Percentiles rank a stretch among this genome's conserved stretches.
phyloP scores from a whole-genome alignment of 2,113 vertebrate species.

The Triplophysa tibetana region DNA sequence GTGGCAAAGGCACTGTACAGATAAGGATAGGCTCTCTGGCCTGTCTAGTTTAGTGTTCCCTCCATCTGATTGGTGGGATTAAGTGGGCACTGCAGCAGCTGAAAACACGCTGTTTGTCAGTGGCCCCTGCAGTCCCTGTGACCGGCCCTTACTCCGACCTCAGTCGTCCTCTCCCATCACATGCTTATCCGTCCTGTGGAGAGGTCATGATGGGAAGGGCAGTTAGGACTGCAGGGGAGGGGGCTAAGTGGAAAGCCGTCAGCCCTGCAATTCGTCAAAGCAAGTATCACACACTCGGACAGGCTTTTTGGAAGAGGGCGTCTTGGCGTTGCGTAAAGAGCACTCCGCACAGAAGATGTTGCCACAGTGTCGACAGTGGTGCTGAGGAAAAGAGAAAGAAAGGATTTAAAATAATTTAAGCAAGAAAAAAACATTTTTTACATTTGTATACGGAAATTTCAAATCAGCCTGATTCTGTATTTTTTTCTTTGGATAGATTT shows the following conservation, averaged over 20 bases:
- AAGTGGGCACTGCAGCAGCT: conserved; percentile 11
- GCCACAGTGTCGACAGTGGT: conserved; percentile 97
- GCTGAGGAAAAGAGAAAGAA: conserved; percentile 73
- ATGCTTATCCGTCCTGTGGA: conserved; percentile 46
- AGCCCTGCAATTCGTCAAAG: conserved; percentile 93
- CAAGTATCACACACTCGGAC: conserved; percentile 94
- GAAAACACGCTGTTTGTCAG: conserved; percentile 12
- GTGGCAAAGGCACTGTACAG: conserved; percentile 76
- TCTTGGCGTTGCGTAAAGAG: conserved; percentile 90
- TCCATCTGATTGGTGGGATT: conserved; percentile 4
- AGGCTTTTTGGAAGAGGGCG: conserved; percentile 96
- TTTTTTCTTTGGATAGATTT: too few species aligned
- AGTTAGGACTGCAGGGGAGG: conserved; percentile 8
- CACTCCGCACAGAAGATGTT: conserved; percentile 98
- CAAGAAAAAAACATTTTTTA: too few species aligned
- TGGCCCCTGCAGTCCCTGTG: not conserved
- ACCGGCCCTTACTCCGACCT: conserved; percentile 1
- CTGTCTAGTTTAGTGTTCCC: conserved; percentile 22
- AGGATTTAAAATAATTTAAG: too few species aligned
- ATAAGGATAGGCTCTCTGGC: conserved; percentile 55
- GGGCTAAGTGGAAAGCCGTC: conserved; percentile 48
- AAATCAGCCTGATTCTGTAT: too few species aligned
- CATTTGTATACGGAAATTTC: too few species aligned
- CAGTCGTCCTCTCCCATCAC: not conserved
- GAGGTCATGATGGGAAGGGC: conserved; percentile 7